Conservation (phyloP, 1,140 invertebrate genomes). For the Penaeus japonicus region DNA sequence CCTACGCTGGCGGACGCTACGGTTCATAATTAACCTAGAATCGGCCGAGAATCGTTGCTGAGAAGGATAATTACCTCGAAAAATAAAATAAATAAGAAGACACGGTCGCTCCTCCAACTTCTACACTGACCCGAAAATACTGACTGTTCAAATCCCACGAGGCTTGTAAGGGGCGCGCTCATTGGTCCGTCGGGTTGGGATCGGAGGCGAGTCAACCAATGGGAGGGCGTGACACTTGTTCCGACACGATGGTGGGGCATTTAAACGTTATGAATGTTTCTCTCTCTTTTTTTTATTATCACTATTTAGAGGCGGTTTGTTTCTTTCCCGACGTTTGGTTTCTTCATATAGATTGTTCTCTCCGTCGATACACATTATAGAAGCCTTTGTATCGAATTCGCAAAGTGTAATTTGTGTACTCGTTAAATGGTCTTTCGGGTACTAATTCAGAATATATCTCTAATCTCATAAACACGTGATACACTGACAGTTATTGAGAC, state of each 20-base stretch:
- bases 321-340: not conserved
- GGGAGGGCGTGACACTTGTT: not conserved
- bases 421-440: no score
- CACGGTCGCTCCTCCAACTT: not conserved
- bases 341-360: no score
- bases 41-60: no score
- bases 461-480: no score
- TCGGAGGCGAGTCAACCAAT: not conserved
- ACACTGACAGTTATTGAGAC: no score
- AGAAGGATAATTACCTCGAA: not conserved
- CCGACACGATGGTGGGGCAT: not conserved
- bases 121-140: slow-evolving; percentile 40
- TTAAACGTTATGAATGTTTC: slow-evolving; percentile 7
- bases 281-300: not conserved
- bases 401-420: no score
- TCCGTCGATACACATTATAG: no score
- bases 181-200: not conserved
- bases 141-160: slow-evolving; percentile 25
- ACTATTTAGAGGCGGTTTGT: not conserved
- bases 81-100: not conserved
- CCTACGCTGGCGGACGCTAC: not conserved
- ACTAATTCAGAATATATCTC: no score
- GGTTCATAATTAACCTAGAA: not conserved
- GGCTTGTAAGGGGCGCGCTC: not conserved
- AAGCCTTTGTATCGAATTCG: no score